Percentiles rank a stretch among this genome's conserved stretches.
Conservation (phyloP, 2,888 invertebrate species). For the Eristalis intricaria region DNA sequence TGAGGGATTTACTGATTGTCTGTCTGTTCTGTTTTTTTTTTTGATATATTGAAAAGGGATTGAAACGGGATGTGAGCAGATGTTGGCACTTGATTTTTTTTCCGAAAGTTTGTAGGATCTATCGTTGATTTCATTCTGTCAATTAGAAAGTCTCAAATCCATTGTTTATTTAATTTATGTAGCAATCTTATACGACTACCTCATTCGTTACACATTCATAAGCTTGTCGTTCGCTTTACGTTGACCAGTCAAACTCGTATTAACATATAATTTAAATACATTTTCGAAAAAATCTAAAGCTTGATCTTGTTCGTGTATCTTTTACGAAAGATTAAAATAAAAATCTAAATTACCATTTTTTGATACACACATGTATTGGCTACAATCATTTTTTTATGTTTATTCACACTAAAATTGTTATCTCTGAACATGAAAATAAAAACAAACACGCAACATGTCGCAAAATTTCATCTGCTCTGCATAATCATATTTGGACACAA, state of each 20-base stretch:
- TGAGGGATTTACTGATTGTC: neutral
- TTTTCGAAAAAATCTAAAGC: slow-evolving; percentile 9
- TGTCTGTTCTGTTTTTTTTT: neutral
- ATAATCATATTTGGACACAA: slow-evolving; percentile 35
- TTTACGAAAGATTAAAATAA: slow-evolving; percentile 29
- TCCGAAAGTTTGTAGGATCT: neutral
- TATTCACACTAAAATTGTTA: slow-evolving; percentile 46
- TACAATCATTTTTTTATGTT: slow-evolving; percentile 29
- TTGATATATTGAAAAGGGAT: no score
- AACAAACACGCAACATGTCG: slow-evolving; percentile 35
- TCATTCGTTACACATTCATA: slow-evolving; percentile 19
- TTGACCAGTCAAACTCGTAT: slow-evolving; percentile 40
- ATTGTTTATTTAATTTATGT: slow-evolving; percentile 31
- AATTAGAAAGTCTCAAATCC: neutral
- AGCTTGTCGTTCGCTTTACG: slow-evolving; percentile 20
- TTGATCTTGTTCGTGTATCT: slow-evolving; percentile 1
- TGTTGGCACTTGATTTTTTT: neutral
- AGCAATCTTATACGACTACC: slow-evolving; percentile 16
- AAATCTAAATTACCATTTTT: slow-evolving; percentile 39
- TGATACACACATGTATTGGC: slow-evolving; percentile 40
- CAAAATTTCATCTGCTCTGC: slow-evolving; percentile 31
- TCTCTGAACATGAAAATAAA: slow-evolving; percentile 17
- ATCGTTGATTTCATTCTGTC: neutral
- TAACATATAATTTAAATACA: slow-evolving; percentile 38
- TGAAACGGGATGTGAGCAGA: neutral